Conservation (phyloP, 37 sponge, comb jelly and placozoan species). For the Eunapius fragilis region DNA sequence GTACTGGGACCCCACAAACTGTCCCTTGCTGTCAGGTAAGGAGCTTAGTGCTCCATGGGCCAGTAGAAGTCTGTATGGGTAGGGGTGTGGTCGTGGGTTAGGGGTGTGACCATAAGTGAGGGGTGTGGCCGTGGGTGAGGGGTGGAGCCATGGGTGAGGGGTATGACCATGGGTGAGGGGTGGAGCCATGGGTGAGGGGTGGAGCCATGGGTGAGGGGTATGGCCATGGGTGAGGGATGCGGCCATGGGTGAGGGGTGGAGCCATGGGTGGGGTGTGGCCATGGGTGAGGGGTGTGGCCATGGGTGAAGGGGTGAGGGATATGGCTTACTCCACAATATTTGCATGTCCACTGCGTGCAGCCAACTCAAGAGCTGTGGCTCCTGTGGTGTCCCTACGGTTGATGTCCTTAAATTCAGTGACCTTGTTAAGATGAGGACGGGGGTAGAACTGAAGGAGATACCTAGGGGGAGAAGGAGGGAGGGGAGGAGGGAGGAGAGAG, state of each 20-base stretch:
- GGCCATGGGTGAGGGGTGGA: neutral
- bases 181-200: no score
- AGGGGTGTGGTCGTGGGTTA: no score
- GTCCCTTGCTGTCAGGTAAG: constrained; percentile 57
- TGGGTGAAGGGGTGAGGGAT: neutral
- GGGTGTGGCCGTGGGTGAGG: neutral
- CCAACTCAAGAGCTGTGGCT: constrained; percentile 29
- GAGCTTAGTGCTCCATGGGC: constrained; percentile 56
- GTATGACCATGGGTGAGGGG: neutral
- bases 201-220: no score
- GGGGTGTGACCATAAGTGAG: neutral
- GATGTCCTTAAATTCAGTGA: neutral
- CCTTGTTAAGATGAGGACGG: neutral
- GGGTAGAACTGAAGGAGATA: neutral
- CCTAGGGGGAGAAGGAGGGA: neutral
- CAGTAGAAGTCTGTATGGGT: constrained; percentile 43
- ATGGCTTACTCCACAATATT: constrained; percentile 5
- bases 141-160: neutral
- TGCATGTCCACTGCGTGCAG: constrained; percentile 18
- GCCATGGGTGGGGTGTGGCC: no score
- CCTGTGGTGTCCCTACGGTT: neutral
- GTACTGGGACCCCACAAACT: neutral
- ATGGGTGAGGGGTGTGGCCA: neutral
- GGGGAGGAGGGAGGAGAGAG: neutral
- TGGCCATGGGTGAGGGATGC: neutral